Conservation (phyloP, 2,888 invertebrate species). For the Pristionchus mayeri region DNA sequence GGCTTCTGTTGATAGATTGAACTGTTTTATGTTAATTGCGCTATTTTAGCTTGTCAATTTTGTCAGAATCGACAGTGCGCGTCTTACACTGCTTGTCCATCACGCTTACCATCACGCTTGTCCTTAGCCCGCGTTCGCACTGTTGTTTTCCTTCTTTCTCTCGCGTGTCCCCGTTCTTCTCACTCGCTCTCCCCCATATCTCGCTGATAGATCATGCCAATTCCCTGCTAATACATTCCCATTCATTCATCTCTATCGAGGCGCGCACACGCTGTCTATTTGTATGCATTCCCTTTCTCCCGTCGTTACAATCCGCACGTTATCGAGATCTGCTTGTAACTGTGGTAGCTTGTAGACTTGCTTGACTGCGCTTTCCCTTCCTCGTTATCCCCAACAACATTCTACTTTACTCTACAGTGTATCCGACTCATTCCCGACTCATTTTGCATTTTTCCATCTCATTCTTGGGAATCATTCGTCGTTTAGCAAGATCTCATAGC, state of each 20-base stretch:
- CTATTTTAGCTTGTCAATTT: not conserved
- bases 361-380: too few relatives aligned
- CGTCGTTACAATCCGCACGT: conserved; percentile 36
- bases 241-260: conserved; percentile 30
- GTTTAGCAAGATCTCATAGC: too few relatives aligned
- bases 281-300: conserved; percentile 45
- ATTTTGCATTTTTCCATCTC: too few relatives aligned
- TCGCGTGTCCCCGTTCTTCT: not conserved
- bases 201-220: not conserved
- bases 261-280: conserved; percentile 41
- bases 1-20: not conserved
- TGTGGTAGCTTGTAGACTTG: too few relatives aligned
- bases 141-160: not conserved
- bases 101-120: too few relatives aligned
- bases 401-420: too few relatives aligned
- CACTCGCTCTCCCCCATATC: not conserved
- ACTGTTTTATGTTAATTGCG: not conserved
- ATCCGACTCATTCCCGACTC: too few relatives aligned
- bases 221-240: conserved; percentile 9
- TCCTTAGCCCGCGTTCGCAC: too few relatives aligned
- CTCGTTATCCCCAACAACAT: too few relatives aligned
- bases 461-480: too few relatives aligned
- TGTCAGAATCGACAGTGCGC: not conserved
- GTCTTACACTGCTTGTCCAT: not conserved
- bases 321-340: too few relatives aligned